These are phyloP conservation scores for Lasiommata megera DNA, from an alignment of 2,888 invertebrate genomes.

Conservation along the genomic window DNA sequence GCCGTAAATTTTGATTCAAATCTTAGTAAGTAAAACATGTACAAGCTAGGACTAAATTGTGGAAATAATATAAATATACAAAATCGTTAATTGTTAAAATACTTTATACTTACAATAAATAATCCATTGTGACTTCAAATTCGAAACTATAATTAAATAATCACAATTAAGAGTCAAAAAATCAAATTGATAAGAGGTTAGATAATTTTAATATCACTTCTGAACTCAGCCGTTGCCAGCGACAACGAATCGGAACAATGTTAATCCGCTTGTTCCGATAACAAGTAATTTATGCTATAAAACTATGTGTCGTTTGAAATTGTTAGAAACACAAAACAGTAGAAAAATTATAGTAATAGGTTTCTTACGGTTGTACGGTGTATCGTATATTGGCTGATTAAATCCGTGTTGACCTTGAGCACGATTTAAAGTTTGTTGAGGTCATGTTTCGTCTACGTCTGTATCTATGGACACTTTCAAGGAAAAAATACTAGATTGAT, in stretches of 20 bases:
- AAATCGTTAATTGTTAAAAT: too few relatives aligned
- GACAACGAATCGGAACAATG: not conserved
- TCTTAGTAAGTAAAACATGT: too few relatives aligned
- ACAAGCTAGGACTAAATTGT: too few relatives aligned
- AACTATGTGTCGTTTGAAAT: not conserved
- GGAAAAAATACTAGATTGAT: not conserved
- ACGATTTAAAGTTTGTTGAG: not conserved
- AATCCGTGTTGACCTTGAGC: not conserved
- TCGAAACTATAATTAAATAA: not conserved
- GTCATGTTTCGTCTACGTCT: not conserved
- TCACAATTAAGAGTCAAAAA: not conserved
- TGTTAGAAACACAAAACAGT: not conserved
- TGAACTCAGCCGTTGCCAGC: not conserved
- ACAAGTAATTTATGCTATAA: not conserved
- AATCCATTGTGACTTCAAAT: not conserved
- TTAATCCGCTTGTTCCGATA: not conserved
- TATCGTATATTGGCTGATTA: not conserved
- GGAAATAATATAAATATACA: too few relatives aligned
- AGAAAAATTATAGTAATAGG: not conserved
- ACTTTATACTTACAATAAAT: too few relatives aligned
- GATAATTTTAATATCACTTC: not conserved
- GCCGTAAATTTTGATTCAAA: too few relatives aligned
- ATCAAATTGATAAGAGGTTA: not conserved
- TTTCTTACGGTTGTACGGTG: not conserved
- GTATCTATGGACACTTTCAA: not conserved